Conservation (phyloP, 2,113 vertebrate genomes). For the Zapornia atra region DNA sequence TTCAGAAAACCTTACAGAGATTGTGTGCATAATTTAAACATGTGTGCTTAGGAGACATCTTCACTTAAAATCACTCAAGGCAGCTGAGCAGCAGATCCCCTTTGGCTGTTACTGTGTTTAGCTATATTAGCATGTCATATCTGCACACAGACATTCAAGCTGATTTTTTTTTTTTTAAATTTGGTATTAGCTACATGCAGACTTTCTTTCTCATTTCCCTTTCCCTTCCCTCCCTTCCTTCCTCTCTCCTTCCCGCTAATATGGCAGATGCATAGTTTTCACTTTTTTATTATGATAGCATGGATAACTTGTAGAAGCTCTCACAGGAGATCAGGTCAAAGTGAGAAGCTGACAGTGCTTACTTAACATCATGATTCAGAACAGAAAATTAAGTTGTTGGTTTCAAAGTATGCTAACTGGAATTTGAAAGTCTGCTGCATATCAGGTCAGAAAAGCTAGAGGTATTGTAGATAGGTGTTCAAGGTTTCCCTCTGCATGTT, state of each 20-base stretch:
- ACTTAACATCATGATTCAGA: background rate
- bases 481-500: background rate
- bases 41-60: background rate
- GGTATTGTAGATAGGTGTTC: background rate
- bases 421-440: background rate
- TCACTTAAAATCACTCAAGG: background rate
- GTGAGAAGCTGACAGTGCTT: background rate
- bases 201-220: background rate
- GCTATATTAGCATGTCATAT: background rate
- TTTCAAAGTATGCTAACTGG: background rate
- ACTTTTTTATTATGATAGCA: background rate
- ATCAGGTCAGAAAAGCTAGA: background rate
- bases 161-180: background rate
- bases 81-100: background rate
- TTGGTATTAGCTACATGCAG: background rate
- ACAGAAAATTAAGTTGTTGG: background rate
- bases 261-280: background rate
- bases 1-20: background rate
- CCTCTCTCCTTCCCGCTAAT: background rate
- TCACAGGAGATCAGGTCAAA: background rate
- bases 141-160: background rate
- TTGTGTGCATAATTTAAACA: background rate
- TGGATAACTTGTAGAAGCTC: background rate
- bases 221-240: background rate
- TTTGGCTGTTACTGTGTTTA: background rate